Evolutionary conservation across 2,888 invertebrate species (phyloP), one percentile per base, ranked within the genome.

Genomic region (Nycteola revayana): DNA sequence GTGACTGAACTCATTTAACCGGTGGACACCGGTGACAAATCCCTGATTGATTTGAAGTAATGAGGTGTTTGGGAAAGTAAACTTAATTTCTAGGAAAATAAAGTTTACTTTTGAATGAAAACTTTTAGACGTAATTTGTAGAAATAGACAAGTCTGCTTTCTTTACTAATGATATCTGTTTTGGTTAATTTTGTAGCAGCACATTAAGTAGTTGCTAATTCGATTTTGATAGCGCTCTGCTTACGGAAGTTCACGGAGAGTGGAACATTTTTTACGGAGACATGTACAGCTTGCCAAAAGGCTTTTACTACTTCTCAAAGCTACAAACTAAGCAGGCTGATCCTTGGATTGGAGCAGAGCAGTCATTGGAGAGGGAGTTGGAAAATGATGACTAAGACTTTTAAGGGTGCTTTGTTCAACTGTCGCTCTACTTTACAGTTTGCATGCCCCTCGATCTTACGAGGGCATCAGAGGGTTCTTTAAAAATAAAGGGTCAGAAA

Each of bases 151-250:
- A 54, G 50, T 50, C 62, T 66, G 68, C 76, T 76, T 75, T 76
- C 74, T 71, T 75, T 66, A 40, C 60, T 75, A 76, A 78, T 73
- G 67, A 66, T 57, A 67, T 73, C 57, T 59, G 53, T 64, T 60
- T 60, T 55, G 65, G 67, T 67, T 66, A 63, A 62, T 66, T 61
- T 64, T 48, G 45, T 33, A 35, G 60, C 63, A 60, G 63, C 62
- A 55, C 61, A 62, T 65, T 60, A 68, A 62, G 55, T 58, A 2
- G 49, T 58, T 41, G 48, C 67, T 74, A 73, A 77, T 75, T 52
- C 60, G 50, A 57, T 72, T 78, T 75, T 72, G 66, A 73, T 77
- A 67, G 60, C 57, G 61, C 64, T 43, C 29, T 46, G 26, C 36
- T 43, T 37, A 45, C 32, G 25, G 50, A 44, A 44, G 31, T 29